Percentiles rank a stretch among this genome's conserved stretches.
Evolutionary conservation across 2,888 invertebrate species (phyloP).

Genomic region (Halictus quadricinctus): DNA sequence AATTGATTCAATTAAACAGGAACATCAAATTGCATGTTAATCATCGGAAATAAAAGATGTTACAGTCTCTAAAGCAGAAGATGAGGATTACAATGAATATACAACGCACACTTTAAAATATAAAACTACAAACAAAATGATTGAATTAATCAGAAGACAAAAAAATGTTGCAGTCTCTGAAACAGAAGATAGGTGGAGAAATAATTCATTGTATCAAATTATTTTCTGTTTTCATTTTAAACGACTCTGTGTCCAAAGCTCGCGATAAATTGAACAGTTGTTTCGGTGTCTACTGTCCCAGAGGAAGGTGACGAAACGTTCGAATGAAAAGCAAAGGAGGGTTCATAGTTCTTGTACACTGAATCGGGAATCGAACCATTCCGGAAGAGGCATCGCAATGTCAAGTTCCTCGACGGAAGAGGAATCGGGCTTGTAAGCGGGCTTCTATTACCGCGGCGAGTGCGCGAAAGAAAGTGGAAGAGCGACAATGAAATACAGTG

Average conservation of each 20-base stretch:
- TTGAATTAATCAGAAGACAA: no score
- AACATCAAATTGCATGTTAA: not conserved
- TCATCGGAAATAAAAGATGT: not conserved
- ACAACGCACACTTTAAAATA: not conserved
- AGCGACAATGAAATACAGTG: constrained; percentile 21
- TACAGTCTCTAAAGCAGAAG: not conserved
- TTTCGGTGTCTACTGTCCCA: not conserved
- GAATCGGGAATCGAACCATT: not conserved
- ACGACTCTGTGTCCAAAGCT: no score
- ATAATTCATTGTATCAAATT: no score
- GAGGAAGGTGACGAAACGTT: not conserved
- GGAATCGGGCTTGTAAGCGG: not conserved
- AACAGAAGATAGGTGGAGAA: not conserved
- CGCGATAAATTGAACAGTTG: no score
- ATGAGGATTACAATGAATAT: not conserved
- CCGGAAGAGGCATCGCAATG: constrained; percentile 9
- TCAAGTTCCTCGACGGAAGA: not conserved
- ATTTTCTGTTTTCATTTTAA: no score
- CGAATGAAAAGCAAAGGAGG: not conserved
- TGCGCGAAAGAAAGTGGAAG: not conserved
- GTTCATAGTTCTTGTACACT: not conserved
- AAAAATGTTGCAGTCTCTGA: not conserved
- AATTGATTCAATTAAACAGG: not conserved
- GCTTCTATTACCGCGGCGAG: constrained; percentile 9
- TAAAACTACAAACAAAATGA: not conserved